Evolutionary conservation across 2,113 vertebrate genomes (phyloP).

Genomic region (Chiloscyllium plagiosum): DNA sequence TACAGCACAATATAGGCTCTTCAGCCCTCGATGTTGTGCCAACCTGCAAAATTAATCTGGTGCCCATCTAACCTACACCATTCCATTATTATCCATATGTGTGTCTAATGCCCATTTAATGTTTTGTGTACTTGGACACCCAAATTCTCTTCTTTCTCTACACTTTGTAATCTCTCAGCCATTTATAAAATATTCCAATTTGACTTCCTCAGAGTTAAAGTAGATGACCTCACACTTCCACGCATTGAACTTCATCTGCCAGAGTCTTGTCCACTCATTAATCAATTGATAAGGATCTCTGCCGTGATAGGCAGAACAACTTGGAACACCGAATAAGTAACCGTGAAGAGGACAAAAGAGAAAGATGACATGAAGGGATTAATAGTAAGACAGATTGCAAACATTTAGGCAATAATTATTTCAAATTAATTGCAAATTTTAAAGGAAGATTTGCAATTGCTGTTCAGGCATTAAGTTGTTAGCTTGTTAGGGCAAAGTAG

Average conservation of each 20-base stretch:
- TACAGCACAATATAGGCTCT: too few species aligned
- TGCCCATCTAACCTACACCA: too few species aligned
- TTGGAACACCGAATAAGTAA: too few species aligned
- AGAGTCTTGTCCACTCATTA: constrained; percentile 42
- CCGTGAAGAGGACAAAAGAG: too few species aligned
- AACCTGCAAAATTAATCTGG: too few species aligned
- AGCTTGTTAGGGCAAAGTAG: too few species aligned
- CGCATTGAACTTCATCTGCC: not conserved
- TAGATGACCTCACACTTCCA: not conserved
- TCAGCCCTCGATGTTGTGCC: too few species aligned
- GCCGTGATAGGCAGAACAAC: too few species aligned
- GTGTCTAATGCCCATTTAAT: too few species aligned
- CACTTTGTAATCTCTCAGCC: not conserved
- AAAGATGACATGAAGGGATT: not conserved
- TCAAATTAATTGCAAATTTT: not conserved
- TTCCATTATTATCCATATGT: too few species aligned
- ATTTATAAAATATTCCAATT: not conserved
- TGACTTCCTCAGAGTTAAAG: not conserved
- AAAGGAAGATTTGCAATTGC: not conserved
- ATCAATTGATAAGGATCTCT: constrained; percentile 41
- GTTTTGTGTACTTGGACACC: not conserved
- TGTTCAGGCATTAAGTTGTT: too few species aligned
- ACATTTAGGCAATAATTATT: not conserved
- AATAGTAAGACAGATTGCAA: too few species aligned
- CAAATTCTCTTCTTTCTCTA: not conserved